Evolutionary conservation across 2,888 invertebrate species (phyloP), one percentile per base, ranked within the genome.

Genomic region (Dasysyrphus albostriatus): DNA sequence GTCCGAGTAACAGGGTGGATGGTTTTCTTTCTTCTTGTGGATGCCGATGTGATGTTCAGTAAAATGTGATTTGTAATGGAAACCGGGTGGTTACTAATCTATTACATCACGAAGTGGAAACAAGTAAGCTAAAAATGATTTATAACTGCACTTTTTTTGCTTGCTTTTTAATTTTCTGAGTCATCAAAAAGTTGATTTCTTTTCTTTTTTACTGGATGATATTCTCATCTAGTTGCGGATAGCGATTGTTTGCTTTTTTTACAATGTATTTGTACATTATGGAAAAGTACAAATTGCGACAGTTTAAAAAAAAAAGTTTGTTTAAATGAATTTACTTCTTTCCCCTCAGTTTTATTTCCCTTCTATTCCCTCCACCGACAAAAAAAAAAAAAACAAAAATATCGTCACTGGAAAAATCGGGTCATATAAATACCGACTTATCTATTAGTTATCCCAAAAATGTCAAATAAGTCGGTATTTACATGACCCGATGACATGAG

Each of bases 11-110:
- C 6, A 6, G 54, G 2, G 6, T 24, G 49, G 37, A 37, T n/a
- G 37, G 37, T 37, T 19, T 67, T n/a, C 47, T 65, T 39, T 34
- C 16, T 58, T 10, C n/a, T 44, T 49, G 19, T 19, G 10, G 49
- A 19, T 67, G 37, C 1, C 37, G 6, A 67, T 19, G 34, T 19
- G 8, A 69, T 39, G 51, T 19, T 9, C 34, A 19, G 32, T 12
- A 14, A 16, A 51, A 24, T 67, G 51, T 49, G 37, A 69, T 69
- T 69, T 54, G 69, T 69, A 37, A 51, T 0, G 51, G 19, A 67
- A 67, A 51, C 10, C 44, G 9, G 19, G 14, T 63, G 47, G 44
- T 32, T 19, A 42, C 39, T 39, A 39, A 29, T 7, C 8, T 4
- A 34, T 34, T 19, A 19, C 24, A 49, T 34, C 49, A 49, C 16